Evolutionary conservation across 2,888 invertebrate genomes (phyloP), one percentile per base, ranked within the genome.

Genomic region (Phorcus lineatus): DNA sequence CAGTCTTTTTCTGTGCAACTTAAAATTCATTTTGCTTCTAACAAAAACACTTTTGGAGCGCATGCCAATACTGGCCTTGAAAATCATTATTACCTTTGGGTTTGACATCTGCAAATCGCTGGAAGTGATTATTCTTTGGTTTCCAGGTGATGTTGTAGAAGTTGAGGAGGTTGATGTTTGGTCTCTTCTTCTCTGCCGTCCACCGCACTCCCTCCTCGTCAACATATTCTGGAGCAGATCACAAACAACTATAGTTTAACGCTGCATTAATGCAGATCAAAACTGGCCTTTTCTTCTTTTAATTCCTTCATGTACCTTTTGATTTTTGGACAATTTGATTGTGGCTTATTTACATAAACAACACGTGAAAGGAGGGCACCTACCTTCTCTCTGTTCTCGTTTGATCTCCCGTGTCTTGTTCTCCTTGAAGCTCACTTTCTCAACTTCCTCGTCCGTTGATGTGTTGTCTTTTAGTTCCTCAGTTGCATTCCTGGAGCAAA

Each of bases 91-190:
- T 77, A 93, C 93, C 93, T 88, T 96, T 96, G 0, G 96, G 96
- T 90, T 96, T 96, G 16, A 99, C 97, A 93, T 99, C 98, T 0
- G 96, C 95, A 81, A 96, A 95, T 47, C 96, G 94, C 86, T 95
- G 93, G 91, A 96, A 96, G 93, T 96, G 96, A 93, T 96, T 96
- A 90, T 95, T 95, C 9, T 95, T 95, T 3, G 96, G 94, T 92
- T 96, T 96, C 95, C 96, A 96, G 16, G 94, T 95, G 84, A 95
- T 95, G 82, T 95, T 94, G 89, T 96, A 96, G 28, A 95, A 95
- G 92, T 95, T 94, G n/a, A 95, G 91, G 9, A 96, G 91, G 52
- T 95, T 94, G 81, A 94, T 91, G 53, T 92, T 92, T n/a, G 94
- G 94, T 54, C 93, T 91, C 76, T 91, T 91, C 82, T 90, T 90